These are phyloP conservation scores for Oscheius sp. DNA, from an alignment of 2,888 invertebrate genomes.

Conservation along the genomic window DNA sequence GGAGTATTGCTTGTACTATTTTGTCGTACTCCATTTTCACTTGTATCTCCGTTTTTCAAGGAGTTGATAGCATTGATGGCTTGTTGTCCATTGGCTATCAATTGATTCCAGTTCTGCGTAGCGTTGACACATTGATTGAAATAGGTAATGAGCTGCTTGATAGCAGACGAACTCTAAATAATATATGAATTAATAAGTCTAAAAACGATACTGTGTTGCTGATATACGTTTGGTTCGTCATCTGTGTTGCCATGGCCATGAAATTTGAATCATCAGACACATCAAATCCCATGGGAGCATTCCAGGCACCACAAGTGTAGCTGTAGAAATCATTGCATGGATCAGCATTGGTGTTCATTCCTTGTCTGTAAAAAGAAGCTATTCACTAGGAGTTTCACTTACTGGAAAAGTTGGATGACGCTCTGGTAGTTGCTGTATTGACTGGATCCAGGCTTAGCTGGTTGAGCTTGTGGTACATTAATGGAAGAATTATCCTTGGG, in stretches of 20 bases:
- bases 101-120: constrained; percentile 37
- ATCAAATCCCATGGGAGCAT: constrained; percentile 47
- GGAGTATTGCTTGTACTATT: background rate
- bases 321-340: constrained; percentile 65
- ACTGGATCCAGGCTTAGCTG: constrained; percentile 6
- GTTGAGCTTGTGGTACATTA: constrained; percentile 8
- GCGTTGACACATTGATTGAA: constrained; percentile 40
- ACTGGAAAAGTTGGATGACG: constrained; percentile 34
- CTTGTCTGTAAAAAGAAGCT: background rate
- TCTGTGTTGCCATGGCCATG: constrained; percentile 35
- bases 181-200: too few species aligned
- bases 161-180: constrained; percentile 20
- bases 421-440: constrained; percentile 28
- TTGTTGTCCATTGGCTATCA: constrained; percentile 30
- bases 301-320: constrained; percentile 59
- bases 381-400: background rate
- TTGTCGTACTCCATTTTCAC: background rate
- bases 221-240: constrained; percentile 36
- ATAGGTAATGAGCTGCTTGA: constrained; percentile 41
- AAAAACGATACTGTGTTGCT: constrained; percentile 33
- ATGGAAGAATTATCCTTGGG: constrained; percentile 2
- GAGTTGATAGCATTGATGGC: background rate
- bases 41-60: constrained; percentile 2
- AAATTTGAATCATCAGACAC: constrained; percentile 43
- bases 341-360: constrained; percentile 48